Evolutionary conservation across 37 sponge, comb jelly and placozoan genomes (phyloP).

Genomic region (Oscarella lobularis): DNA sequence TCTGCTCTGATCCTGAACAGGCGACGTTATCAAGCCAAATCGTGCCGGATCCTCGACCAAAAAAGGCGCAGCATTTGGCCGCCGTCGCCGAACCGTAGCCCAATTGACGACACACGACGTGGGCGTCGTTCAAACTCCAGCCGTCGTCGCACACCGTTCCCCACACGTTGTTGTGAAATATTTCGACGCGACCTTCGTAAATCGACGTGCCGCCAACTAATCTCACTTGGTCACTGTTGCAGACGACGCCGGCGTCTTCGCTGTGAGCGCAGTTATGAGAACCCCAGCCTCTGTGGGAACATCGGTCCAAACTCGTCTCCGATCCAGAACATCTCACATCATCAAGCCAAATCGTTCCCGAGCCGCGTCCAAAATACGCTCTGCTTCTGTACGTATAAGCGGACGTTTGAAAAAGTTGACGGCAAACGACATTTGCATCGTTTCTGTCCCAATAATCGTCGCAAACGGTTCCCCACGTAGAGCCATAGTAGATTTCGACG

Average conservation of each 20-base stretch:
- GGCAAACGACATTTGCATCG: conserved; percentile 29
- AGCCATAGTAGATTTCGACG: conserved; percentile 14
- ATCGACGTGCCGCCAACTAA: too few relatives aligned
- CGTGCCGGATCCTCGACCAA: neutral
- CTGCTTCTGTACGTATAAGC: neutral
- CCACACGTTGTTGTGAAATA: too few relatives aligned
- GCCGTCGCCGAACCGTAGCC: neutral
- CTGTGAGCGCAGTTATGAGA: conserved; percentile 18
- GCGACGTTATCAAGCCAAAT: neutral
- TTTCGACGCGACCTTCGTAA: too few relatives aligned
- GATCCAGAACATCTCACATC: conserved; percentile 11
- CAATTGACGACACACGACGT: neutral
- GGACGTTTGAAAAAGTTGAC: conserved; percentile 15
- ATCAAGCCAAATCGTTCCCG: conserved; percentile 25
- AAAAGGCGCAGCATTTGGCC: neutral
- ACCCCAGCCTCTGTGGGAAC: conserved; percentile 16
- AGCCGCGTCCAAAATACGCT: neutral
- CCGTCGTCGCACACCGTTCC: too few relatives aligned
- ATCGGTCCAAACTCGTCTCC: conserved; percentile 12
- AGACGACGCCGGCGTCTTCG: conserved; percentile 28
- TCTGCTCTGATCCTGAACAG: too few relatives aligned
- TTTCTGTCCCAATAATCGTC: conserved; percentile 13
- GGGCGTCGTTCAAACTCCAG: too few relatives aligned
- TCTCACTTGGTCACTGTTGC: conserved; percentile 5
- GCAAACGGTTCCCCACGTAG: conserved; percentile 42